phyloP scores from a whole-genome alignment of 2,888 invertebrate genomes.

The Ctena decussata region DNA sequence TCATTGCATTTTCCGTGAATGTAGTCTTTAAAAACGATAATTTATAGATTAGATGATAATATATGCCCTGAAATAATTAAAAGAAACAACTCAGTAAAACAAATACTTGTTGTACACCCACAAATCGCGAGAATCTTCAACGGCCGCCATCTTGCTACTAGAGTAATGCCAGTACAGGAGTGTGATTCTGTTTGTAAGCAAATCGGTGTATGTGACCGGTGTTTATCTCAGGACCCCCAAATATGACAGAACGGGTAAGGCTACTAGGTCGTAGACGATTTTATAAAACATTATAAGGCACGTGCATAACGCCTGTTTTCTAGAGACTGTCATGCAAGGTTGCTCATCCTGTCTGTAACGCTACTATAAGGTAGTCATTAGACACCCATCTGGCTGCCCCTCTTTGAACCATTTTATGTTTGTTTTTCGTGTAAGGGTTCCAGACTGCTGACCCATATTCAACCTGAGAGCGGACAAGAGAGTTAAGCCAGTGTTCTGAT shows the following conservation, averaged over 20 bases:
- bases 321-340: neutral
- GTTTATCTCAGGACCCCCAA: neutral
- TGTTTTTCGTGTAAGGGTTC: neutral
- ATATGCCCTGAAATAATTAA: too few species aligned
- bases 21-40: too few species aligned
- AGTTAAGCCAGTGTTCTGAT: neutral
- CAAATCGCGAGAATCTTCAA: too few species aligned
- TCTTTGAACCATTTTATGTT: neutral
- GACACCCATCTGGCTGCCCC: neutral
- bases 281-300: neutral
- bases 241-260: neutral
- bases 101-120: too few species aligned
- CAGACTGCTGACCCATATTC: neutral
- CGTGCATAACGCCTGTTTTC: neutral
- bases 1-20: too few species aligned
- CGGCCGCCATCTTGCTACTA: too few species aligned
- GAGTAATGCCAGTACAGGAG: too few species aligned
- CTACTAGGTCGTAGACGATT: neutral
- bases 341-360: neutral
- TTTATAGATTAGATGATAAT: too few species aligned
- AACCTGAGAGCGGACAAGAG: neutral
- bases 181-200: too few species aligned
- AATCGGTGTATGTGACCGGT: neutral
- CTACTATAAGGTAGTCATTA: neutral
- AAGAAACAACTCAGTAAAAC: too few species aligned